Conservation (phyloP, 1,140 invertebrate species). For the Hestina assimilis region DNA sequence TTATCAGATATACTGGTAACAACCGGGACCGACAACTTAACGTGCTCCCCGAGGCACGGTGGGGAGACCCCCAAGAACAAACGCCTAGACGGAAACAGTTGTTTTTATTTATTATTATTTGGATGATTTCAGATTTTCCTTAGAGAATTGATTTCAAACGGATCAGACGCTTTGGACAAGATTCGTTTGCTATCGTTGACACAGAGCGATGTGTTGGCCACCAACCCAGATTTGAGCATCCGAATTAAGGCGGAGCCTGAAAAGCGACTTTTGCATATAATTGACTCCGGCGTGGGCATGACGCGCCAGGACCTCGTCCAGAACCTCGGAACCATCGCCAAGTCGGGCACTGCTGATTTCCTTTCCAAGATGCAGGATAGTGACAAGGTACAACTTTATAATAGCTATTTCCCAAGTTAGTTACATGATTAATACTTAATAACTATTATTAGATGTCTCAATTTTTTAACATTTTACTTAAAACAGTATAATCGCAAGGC, state of each 20-base stretch:
- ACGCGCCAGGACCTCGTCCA: conserved; percentile 96
- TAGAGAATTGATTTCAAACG: conserved; percentile 98
- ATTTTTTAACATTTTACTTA: too few relatives aligned
- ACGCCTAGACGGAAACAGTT: too few relatives aligned
- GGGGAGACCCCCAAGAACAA: too few relatives aligned
- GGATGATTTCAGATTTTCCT: conserved; percentile 91
- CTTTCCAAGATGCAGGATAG: conserved; percentile 93
- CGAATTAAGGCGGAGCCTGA: conserved; percentile 98
- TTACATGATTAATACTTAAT: too few relatives aligned
- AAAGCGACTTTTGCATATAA: conserved; percentile 95
- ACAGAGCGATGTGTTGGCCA: conserved; percentile 86
- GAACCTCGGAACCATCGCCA: conserved; percentile 99
- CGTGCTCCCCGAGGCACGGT: too few relatives aligned
- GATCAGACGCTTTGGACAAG: conserved; percentile 97
- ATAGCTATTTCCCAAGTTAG: too few relatives aligned
- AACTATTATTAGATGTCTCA: too few relatives aligned
- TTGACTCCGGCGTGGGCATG: conserved; percentile 99
- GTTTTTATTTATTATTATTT: too few relatives aligned
- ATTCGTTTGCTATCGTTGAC: conserved; percentile 96
- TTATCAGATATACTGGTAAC: too few relatives aligned
- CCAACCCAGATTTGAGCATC: conserved; percentile 91
- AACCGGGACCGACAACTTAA: too few relatives aligned
- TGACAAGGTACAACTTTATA: conserved; percentile 51
- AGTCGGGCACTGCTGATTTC: conserved; percentile 99
- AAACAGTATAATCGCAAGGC: too few relatives aligned